Conservation (phyloP, 2,113 vertebrate genomes). For the Protobothrops mucrosquamatus region DNA sequence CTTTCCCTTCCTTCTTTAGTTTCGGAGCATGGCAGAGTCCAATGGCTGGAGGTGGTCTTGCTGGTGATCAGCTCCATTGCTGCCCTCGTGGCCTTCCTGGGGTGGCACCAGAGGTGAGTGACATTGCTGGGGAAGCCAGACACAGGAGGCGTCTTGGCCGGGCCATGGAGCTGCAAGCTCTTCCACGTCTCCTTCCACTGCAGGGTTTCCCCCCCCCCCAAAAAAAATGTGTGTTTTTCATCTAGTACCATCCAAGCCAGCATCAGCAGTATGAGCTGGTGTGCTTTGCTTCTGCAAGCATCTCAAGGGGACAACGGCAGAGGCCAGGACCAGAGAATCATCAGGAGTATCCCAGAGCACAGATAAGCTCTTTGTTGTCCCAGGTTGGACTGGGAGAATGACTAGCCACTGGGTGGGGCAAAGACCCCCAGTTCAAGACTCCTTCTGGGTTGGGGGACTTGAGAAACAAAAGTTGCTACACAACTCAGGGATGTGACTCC, state of each 20-base stretch:
- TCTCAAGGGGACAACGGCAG: background rate
- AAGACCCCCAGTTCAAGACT: background rate
- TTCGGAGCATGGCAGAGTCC: background rate
- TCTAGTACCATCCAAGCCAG: background rate
- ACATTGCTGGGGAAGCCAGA: background rate
- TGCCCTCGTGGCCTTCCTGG: constrained; percentile 46
- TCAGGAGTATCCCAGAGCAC: background rate
- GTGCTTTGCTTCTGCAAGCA: background rate
- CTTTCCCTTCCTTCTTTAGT: background rate
- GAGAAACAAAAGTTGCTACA: background rate
- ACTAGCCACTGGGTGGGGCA: background rate
- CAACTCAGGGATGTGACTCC: background rate
- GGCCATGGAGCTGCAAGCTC: background rate
- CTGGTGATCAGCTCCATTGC: background rate
- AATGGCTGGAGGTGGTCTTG: constrained; percentile 36
- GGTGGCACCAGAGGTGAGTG: constrained; percentile 58
- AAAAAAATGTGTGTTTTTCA: background rate
- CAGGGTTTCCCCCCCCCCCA: background rate
- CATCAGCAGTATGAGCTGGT: background rate
- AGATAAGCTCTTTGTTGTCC: background rate
- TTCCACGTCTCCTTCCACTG: background rate
- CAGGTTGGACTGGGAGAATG: background rate
- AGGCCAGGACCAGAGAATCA: background rate
- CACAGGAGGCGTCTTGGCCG: background rate
- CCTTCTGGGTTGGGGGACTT: background rate